These are phyloP conservation scores for Papilio aristodemus DNA, from an alignment of 1,140 invertebrate species.

Conservation along the genomic window DNA sequence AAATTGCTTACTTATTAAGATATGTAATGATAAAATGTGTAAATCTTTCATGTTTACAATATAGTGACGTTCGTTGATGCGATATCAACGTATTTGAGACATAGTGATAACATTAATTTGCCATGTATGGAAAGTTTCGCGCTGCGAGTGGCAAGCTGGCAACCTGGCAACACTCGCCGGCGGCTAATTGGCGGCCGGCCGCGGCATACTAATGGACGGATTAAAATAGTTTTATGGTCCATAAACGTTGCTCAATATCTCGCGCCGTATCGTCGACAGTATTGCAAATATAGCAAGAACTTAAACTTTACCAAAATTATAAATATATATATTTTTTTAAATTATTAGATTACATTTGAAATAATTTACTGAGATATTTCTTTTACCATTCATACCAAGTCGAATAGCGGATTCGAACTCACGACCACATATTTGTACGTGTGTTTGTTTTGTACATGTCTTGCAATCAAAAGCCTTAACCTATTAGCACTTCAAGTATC, in stretches of 20 bases:
- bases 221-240: constrained; percentile 70
- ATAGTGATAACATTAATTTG: constrained; percentile 9
- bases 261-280: constrained; percentile 8
- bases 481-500: too few species aligned
- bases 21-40: too few species aligned
- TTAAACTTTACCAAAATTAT: constrained; percentile 19
- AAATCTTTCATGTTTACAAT: background rate
- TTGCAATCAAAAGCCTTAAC: too few species aligned
- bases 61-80: background rate
- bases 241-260: constrained; percentile 55
- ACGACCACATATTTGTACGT: too few species aligned
- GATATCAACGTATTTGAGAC: background rate
- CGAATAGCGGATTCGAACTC: too few species aligned
- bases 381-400: too few species aligned
- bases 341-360: too few species aligned
- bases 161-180: constrained; percentile 40
- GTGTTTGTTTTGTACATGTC: too few species aligned
- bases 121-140: background rate
- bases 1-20: too few species aligned
- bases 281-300: constrained; percentile 8
- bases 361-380: too few species aligned
- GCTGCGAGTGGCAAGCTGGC: background rate
- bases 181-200: constrained; percentile 55
- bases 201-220: constrained; percentile 62
- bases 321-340: too few species aligned